These are phyloP conservation scores for Pedetes capensis DNA, from an alignment of 2,113 vertebrate species.

Conservation along the genomic window DNA sequence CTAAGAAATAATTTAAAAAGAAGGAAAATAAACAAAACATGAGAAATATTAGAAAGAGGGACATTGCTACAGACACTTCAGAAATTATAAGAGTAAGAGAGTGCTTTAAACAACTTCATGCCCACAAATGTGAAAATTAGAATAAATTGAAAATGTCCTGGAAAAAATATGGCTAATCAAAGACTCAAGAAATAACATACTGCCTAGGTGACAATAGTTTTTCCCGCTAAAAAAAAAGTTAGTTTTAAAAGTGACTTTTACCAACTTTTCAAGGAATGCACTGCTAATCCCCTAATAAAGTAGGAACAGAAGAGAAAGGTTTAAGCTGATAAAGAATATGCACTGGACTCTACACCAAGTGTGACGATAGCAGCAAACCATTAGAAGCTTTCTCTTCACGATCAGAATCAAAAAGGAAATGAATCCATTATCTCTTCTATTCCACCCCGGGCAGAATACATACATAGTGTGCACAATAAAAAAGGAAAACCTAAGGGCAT, in stretches of 20 bases:
- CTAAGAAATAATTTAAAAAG: not conserved
- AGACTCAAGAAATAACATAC: not conserved
- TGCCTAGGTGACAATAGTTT: not conserved
- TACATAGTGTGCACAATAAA: not conserved
- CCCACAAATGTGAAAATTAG: not conserved
- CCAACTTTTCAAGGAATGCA: not conserved
- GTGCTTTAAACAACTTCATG: not conserved
- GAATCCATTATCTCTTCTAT: not conserved
- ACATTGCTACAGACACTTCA: not conserved
- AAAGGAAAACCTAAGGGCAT: not conserved
- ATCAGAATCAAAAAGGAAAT: too few species aligned
- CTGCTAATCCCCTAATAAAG: not conserved
- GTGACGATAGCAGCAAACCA: fast-evolving
- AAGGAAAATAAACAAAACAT: not conserved
- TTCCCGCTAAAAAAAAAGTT: not conserved
- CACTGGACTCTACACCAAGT: not conserved
- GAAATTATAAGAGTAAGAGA: not conserved
- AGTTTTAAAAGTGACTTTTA: not conserved
- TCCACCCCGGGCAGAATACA: fast-evolving
- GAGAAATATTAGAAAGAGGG: not conserved
- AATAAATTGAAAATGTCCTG: not conserved
- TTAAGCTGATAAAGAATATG: not conserved
- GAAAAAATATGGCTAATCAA: not conserved
- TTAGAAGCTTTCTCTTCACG: too few species aligned
- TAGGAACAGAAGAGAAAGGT: not conserved